Percentiles rank a stretch among this genome's conserved stretches.
phyloP scores from a whole-genome alignment of 2,113 vertebrate genomes.

The Callipepla squamata region DNA sequence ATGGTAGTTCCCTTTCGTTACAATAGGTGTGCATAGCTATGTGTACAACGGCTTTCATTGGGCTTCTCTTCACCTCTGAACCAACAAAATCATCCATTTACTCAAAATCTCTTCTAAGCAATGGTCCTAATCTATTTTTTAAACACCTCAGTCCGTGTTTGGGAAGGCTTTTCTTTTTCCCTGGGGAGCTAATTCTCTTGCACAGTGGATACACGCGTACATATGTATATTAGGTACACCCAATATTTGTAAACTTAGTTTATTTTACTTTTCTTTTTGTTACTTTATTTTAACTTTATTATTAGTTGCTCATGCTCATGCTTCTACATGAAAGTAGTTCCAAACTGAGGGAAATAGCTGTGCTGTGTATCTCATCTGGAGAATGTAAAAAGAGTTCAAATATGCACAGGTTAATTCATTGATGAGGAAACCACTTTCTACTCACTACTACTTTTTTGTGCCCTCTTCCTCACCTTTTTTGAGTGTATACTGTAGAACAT shows the following conservation, averaged over 20 bases:
- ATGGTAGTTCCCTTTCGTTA: not conserved
- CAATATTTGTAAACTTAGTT: not conserved
- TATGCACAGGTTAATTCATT: not conserved
- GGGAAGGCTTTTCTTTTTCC: not conserved
- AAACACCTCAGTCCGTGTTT: not conserved
- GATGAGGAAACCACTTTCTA: not conserved
- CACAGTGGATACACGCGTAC: not conserved
- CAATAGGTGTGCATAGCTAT: not conserved
- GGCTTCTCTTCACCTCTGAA: not conserved
- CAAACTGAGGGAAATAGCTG: not conserved
- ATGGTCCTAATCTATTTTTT: not conserved
- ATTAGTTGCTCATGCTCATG: not conserved
- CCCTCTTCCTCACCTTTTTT: conserved; percentile 41
- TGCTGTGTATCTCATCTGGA: not conserved
- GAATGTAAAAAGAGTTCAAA: conserved; percentile 37
- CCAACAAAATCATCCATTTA: not conserved
- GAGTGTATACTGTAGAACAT: conserved; percentile 2
- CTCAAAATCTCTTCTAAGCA: not conserved
- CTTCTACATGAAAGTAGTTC: not conserved
- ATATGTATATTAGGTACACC: not conserved
- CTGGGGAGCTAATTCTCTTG: not conserved
- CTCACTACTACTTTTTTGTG: not conserved
- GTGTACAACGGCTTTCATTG: not conserved
- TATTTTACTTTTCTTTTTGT: not conserved
- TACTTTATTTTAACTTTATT: not conserved